A percentile compares a stretch with the other conserved stretches of the same genome.
These are phyloP conservation scores for Catostylus mosaicus DNA, from an alignment of 30 jellyfish, hydroid and myxozoan species.

Conservation along the genomic window DNA sequence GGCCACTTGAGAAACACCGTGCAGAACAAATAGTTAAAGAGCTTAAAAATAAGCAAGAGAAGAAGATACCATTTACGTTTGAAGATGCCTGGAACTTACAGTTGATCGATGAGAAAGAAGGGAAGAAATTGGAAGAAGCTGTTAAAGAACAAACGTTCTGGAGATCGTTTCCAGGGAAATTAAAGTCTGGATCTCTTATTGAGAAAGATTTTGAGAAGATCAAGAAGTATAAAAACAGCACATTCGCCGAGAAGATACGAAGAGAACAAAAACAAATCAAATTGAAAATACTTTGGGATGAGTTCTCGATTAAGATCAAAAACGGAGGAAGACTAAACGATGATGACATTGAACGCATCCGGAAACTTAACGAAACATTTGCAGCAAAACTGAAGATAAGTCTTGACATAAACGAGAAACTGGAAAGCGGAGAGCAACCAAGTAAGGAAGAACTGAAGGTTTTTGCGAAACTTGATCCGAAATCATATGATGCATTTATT, in stretches of 20 bases:
- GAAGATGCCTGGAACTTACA: conserved; percentile 88
- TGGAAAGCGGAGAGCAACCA: conserved; percentile 50
- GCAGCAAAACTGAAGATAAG: conserved; percentile 50
- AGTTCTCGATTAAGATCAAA: conserved; percentile 41
- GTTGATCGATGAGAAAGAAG: conserved; percentile 60
- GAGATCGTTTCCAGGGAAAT: conserved; percentile 58
- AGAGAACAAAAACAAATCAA: conserved; percentile 42
- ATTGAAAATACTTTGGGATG: conserved; percentile 41
- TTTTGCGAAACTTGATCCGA: conserved; percentile 68
- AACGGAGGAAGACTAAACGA: conserved; percentile 65
- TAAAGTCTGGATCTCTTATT: conserved; percentile 54
- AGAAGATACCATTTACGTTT: conserved; percentile 60
- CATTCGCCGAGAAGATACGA: conserved; percentile 72
- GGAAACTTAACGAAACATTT: conserved; percentile 63
- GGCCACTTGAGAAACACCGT: conserved; percentile 50
- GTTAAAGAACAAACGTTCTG: conserved; percentile 62
- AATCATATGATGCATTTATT: conserved; percentile 50
- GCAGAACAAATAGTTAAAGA: conserved; percentile 57
- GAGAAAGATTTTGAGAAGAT: conserved; percentile 72
- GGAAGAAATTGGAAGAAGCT: conserved; percentile 56
- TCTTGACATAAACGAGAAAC: conserved; percentile 35
- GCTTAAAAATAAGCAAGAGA: conserved; percentile 68
- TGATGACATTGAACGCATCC: conserved; percentile 68
- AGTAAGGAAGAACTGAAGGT: conserved; percentile 60
- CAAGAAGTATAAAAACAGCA: conserved; percentile 63